phyloP scores from a whole-genome alignment of 2,888 invertebrate genomes.

The Drosophila kuntzei region DNA sequence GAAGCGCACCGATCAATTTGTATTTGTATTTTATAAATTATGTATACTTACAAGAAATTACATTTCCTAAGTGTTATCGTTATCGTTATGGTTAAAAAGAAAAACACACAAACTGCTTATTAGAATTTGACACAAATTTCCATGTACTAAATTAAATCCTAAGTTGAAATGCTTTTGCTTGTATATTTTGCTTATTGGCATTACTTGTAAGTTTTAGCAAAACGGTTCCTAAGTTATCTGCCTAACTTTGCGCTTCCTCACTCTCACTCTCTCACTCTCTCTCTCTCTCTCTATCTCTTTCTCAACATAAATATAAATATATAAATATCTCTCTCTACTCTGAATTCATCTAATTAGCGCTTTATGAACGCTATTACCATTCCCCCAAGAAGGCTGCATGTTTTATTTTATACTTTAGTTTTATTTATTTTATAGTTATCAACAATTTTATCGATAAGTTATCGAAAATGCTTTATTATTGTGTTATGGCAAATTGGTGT shows the following conservation, averaged over 20 bases:
- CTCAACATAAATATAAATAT: constrained; percentile 6
- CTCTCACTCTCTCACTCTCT: constrained; percentile 20
- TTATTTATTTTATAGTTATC: background rate
- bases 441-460: constrained; percentile 22
- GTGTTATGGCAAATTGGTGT: constrained; percentile 44
- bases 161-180: constrained; percentile 58
- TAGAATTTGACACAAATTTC: constrained; percentile 16
- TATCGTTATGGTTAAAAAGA: constrained; percentile 35
- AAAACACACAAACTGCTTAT: constrained; percentile 27
- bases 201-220: constrained; percentile 45
- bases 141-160: constrained; percentile 37
- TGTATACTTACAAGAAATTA: background rate
- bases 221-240: constrained; percentile 14
- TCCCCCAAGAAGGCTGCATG: constrained; percentile 51
- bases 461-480: constrained; percentile 28
- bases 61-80: constrained; percentile 39
- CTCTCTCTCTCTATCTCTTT: constrained; percentile 11
- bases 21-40: constrained; percentile 23
- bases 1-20: constrained; percentile 27
- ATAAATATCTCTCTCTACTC: constrained; percentile 17
- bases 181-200: constrained; percentile 75
- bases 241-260: constrained; percentile 43
- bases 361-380: constrained; percentile 17
- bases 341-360: constrained; percentile 3
- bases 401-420: constrained; percentile 28